Base-by-base conservation (phyloP, 1,140 invertebrate species). In the Vanessa atalanta region DNA sequence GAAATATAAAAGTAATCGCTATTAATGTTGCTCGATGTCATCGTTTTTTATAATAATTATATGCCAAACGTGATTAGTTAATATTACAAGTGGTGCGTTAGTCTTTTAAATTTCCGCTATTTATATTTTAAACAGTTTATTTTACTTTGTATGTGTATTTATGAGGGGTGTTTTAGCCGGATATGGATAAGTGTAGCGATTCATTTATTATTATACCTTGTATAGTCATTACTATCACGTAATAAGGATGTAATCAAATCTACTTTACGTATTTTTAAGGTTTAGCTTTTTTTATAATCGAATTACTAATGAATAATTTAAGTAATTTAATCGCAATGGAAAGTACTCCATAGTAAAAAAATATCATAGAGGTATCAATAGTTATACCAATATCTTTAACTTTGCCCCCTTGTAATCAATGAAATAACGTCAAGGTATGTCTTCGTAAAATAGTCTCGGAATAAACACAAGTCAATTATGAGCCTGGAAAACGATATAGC, bases 391-490 rank as follows among this genome's bases (percentile, higher is more conserved):
- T 43, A 43, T 11, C 7, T 43, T 43, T 43, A 43, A 31, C 26
- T 4, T 31, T 31, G 53, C 16, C 3, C 11, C 9, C 23, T n/a
- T n/a, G 50, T 53, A 53, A 53, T 6, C n/a, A 53, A 53, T 53
- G 20, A 53, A 53, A 3, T 53, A n/a, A n/a, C 23, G 53, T 23
- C 48, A 50, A 23, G 12, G 3, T 12, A 57, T 23, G 12, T 57
- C 53, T 57, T 23, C 20, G 53, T 12, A 3, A 16, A 23, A 12
- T 12, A 13, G 20, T 23, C 5, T 57, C 53, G 23, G 53, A 57
- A 57, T 43, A 50, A 67, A 67, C 47, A 55, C n/a, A 31, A 15
- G 65, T 67, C 65, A 55, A 67, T 67, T 67, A 67, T 55, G 65
- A 50, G 65, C 65, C 65, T 66, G n/a, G 11, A 51, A 14, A 66